phyloP scores from a whole-genome alignment of 2,888 invertebrate species.

The Nebria brevicollis region DNA sequence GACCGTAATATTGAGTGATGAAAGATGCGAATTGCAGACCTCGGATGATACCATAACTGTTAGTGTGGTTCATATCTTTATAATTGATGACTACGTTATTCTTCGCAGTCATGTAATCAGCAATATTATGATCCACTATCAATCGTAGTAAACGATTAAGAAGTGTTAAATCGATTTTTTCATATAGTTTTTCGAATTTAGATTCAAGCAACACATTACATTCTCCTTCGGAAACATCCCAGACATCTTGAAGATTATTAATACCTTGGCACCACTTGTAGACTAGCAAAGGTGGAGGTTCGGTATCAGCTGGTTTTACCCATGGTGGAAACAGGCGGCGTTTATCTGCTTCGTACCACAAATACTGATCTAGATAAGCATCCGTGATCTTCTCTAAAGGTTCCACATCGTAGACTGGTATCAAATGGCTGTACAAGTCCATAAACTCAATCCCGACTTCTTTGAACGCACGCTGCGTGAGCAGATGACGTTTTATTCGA shows the following conservation, averaged over 20 bases:
- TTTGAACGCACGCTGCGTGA: slow-evolving; percentile 98
- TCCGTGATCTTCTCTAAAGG: slow-evolving; percentile 99
- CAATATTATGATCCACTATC: slow-evolving; percentile 99
- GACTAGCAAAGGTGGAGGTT: slow-evolving; percentile 90
- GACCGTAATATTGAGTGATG: slow-evolving; percentile 98
- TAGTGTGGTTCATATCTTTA: slow-evolving; percentile 99
- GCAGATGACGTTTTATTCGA: slow-evolving; percentile 97
- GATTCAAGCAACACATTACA: slow-evolving; percentile 98
- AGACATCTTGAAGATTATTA: slow-evolving; percentile 97
- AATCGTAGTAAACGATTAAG: slow-evolving; percentile 94
- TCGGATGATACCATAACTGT: slow-evolving; percentile 98
- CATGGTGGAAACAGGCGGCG: slow-evolving; percentile 95
- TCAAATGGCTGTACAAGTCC: slow-evolving; percentile 98
- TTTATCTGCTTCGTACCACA: slow-evolving; percentile 99
- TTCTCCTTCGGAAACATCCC: slow-evolving; percentile 99
- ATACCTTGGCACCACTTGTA: slow-evolving; percentile 99
- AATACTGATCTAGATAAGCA: slow-evolving; percentile 98
- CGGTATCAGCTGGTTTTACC: slow-evolving; percentile 99
- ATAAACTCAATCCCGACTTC: slow-evolving; percentile 99
- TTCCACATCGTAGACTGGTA: slow-evolving; percentile 99
- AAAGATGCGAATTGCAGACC: slow-evolving; percentile 99
- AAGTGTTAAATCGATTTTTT: slow-evolving; percentile 98
- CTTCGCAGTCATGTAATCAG: slow-evolving; percentile 99
- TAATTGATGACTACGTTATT: slow-evolving; percentile 99
- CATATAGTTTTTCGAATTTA: slow-evolving; percentile 98